Conservation (phyloP, 2,113 vertebrate species). For the Pyrgilauda ruficollis region DNA sequence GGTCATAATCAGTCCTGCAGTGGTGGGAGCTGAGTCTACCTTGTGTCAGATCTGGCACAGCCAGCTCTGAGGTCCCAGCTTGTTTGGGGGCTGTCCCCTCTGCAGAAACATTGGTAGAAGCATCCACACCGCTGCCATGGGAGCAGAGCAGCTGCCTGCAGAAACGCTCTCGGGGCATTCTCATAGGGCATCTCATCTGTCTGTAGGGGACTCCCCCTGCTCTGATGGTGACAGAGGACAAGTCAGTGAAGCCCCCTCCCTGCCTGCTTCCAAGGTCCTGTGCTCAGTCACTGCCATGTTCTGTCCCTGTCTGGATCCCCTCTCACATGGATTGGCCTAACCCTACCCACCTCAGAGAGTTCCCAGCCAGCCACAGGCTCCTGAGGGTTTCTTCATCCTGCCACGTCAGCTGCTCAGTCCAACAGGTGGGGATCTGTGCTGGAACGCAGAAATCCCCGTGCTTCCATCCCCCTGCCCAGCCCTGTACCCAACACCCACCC, state of each 20-base stretch:
- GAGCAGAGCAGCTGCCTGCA: not conserved
- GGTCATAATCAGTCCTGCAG: not conserved
- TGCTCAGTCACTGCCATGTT: not conserved
- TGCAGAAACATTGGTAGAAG: not conserved
- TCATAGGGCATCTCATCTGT: not conserved
- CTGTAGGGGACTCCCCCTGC: not conserved
- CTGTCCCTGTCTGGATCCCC: not conserved
- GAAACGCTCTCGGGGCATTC: not conserved
- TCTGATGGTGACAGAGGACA: not conserved
- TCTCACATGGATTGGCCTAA: fast-evolving
- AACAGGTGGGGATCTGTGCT: not conserved
- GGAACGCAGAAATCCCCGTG: not conserved
- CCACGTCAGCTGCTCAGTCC: not conserved
- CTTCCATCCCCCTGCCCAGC: not conserved
- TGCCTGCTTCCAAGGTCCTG: not conserved
- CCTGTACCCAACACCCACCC: not conserved
- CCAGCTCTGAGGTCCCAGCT: not conserved
- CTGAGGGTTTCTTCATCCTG: not conserved
- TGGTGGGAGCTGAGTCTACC: not conserved
- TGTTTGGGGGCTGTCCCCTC: not conserved
- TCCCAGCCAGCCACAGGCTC: not conserved
- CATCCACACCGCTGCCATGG: fast-evolving
- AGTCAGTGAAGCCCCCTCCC: not conserved
- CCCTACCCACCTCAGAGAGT: not conserved
- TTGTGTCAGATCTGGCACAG: not conserved